These are phyloP conservation scores for Anableps anableps DNA, from an alignment of 2,797 vertebrate genomes.

Conservation along the genomic window DNA sequence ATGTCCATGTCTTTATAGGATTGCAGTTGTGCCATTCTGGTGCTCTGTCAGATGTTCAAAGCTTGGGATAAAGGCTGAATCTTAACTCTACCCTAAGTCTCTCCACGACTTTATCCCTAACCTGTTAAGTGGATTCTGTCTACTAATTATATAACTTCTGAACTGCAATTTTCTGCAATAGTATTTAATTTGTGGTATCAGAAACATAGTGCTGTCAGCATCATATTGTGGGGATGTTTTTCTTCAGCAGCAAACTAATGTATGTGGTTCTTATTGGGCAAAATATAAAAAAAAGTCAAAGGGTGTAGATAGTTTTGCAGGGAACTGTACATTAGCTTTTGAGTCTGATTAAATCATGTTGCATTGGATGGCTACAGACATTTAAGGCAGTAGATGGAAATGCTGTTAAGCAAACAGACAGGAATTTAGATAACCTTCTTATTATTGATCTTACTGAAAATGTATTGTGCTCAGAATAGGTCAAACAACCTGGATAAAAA, in stretches of 20 bases:
- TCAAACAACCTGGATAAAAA: constrained; percentile 37
- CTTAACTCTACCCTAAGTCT: neutral
- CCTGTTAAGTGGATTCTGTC: no score
- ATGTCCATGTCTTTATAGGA: neutral
- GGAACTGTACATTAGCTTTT: neutral
- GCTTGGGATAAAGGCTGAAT: neutral
- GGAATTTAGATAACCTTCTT: constrained; percentile 24
- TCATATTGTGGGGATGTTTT: neutral
- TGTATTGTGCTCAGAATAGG: neutral
- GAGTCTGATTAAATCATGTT: constrained; percentile 24
- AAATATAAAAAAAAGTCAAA: neutral
- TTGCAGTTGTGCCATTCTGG: neutral
- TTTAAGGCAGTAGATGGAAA: constrained; percentile 12
- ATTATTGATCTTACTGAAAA: constrained; percentile 46
- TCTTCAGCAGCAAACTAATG: neutral
- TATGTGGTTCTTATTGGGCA: neutral
- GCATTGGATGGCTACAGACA: constrained; percentile 3
- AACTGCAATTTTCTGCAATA: neutral
- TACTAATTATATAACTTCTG: neutral
- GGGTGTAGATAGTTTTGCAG: neutral
- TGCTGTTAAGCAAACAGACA: constrained; percentile 26
- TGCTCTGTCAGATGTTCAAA: no score
- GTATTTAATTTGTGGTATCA: neutral
- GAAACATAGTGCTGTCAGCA: neutral
- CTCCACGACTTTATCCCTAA: neutral